These are phyloP conservation scores for Pachypanchax playfairii DNA, from an alignment of 2,113 vertebrate species.

Conservation along the genomic window DNA sequence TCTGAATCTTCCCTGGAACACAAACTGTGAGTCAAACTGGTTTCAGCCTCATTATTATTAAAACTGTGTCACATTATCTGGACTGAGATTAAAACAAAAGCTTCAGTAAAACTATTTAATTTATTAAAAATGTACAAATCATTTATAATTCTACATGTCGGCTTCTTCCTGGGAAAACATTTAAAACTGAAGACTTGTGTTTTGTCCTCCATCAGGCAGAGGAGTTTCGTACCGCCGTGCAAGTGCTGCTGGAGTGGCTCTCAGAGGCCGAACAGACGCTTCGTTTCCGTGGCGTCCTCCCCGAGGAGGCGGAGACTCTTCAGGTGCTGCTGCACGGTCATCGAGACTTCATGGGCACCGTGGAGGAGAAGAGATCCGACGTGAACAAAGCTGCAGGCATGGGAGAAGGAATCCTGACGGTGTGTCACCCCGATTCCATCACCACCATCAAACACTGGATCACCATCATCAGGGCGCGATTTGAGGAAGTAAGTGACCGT, in stretches of 20 bases:
- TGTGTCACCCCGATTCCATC: slow-evolving; percentile 95
- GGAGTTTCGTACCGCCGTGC: slow-evolving; percentile 91
- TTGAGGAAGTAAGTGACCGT: slow-evolving; percentile 88
- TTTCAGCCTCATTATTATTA: no score
- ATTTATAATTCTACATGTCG: no score
- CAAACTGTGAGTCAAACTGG: no score
- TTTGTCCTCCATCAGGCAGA: slow-evolving; percentile 82
- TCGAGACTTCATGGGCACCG: slow-evolving; percentile 96
- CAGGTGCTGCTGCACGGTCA: slow-evolving; percentile 89
- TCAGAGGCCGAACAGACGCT: slow-evolving; percentile 96
- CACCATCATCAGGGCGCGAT: slow-evolving; percentile 97
- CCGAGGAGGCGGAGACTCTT: slow-evolving; percentile 91
- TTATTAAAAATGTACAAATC: no score
- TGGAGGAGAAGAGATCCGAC: slow-evolving; percentile 91
- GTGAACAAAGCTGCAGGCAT: slow-evolving; percentile 90
- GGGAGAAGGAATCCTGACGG: slow-evolving; percentile 91
- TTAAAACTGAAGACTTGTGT: no score
- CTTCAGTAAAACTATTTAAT: no score
- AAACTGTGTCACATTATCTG: not conserved
- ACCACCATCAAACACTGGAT: slow-evolving; percentile 99
- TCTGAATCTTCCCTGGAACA: no score
- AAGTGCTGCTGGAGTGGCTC: slow-evolving; percentile 95
- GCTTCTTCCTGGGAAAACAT: no score
- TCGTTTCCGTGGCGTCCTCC: slow-evolving; percentile 94
- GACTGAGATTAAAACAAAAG: not conserved